Percentiles rank a stretch among this genome's conserved stretches.
Evolutionary conservation across 2,113 vertebrate species (phyloP).

Genomic region (Pelmatolapia mariae): DNA sequence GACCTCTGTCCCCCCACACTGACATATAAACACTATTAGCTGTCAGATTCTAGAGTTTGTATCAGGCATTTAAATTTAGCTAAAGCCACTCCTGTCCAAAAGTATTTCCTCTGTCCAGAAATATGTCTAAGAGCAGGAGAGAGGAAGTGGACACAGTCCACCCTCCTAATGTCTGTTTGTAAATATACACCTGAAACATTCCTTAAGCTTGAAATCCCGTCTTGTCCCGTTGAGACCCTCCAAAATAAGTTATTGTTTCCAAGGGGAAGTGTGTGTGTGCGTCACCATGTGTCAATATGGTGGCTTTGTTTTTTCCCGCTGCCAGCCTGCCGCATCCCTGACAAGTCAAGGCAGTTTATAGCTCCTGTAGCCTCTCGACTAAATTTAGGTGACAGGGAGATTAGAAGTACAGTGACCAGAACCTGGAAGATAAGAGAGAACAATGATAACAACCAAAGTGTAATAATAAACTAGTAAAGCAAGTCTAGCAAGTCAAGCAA

Average conservation of each 20-base stretch:
- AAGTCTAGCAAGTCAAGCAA: background rate
- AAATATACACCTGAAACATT: constrained; percentile 12
- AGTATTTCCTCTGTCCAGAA: constrained; percentile 45
- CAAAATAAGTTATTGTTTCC: constrained; percentile 66
- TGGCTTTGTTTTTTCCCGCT: constrained; percentile 38
- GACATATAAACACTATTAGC: background rate
- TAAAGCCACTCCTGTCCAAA: constrained; percentile 1
- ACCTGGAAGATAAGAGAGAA: background rate
- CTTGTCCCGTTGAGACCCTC: constrained; percentile 16
- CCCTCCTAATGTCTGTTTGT: background rate
- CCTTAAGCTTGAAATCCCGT: constrained; percentile 25
- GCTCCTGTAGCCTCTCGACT: background rate
- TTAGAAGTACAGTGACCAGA: background rate
- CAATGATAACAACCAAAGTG: background rate
- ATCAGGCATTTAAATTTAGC: constrained; percentile 49
- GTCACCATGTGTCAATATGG: constrained; percentile 50
- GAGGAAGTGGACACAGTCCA: constrained; percentile 33
- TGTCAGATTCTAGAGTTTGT: background rate
- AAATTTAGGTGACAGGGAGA: background rate
- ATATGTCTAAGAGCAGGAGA: constrained; percentile 33
- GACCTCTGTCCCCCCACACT: background rate
- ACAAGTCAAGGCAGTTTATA: background rate
- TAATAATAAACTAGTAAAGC: background rate
- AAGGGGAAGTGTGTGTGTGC: constrained; percentile 58
- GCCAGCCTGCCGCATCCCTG: background rate